These are phyloP conservation scores for Galago senegalensis DNA, from an alignment of 2,797 vertebrate species.

Conservation along the genomic window DNA sequence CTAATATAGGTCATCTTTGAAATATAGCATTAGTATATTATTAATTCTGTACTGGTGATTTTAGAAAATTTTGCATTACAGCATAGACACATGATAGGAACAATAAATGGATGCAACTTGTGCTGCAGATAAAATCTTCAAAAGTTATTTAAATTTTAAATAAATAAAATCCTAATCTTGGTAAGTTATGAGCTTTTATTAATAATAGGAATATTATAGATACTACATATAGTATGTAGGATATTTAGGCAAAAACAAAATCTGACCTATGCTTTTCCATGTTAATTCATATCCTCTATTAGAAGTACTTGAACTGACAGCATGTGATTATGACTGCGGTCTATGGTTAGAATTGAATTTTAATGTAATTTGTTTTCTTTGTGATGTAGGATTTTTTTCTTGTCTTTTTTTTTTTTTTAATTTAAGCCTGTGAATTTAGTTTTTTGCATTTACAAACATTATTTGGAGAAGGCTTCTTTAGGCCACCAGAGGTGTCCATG, in stretches of 20 bases:
- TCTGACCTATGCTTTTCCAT: slow-evolving; percentile 13
- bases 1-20: not conserved
- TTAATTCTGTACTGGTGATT: slow-evolving; percentile 1
- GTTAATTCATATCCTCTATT: slow-evolving; percentile 13
- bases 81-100: not conserved
- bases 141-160: slow-evolving; percentile 15
- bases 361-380: slow-evolving; percentile 49
- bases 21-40: not conserved
- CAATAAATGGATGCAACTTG: not conserved
- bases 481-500: not conserved
- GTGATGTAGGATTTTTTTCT: not conserved
- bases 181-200: not conserved
- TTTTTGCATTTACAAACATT: slow-evolving; percentile 9
- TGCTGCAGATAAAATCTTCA: not conserved
- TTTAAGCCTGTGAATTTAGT: not conserved
- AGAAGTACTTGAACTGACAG: not conserved
- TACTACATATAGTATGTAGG: not conserved
- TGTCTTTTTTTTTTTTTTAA: not conserved
- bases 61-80: not conserved
- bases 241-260: slow-evolving; percentile 15
- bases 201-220: not conserved
- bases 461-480: not conserved
- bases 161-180: slow-evolving; percentile 23
- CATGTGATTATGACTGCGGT: not conserved
- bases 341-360: slow-evolving; percentile 12